Evolutionary conservation across 2,797 vertebrate genomes (phyloP), one percentile per base, ranked within the genome.

Genomic region (Spinibarbus caldwelli): DNA sequence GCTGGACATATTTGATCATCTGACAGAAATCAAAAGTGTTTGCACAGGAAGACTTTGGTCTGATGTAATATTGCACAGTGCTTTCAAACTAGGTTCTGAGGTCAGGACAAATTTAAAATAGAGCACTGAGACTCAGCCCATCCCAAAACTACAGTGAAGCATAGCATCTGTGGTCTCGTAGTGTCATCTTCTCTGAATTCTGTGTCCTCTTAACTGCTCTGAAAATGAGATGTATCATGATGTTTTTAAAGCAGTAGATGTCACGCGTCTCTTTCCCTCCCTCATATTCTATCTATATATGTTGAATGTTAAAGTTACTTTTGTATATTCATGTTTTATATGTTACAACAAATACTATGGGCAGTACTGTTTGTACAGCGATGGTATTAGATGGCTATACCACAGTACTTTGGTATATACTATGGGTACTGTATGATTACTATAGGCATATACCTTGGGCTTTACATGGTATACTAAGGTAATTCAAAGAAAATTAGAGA

Each of bases 121-220:
- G 85, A 67, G 41, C 21, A 34, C 34, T 52, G 41, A 75, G 83
- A 73, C 83, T 73, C 78, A 52, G 84, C 85, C 77, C 77, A 62
- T 47, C 57, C 88, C 85, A 85, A 68, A 80, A 86, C 79, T 88
- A 77, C 85, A 73, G 84, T 71, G 76, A 64, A 86, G 57, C 41
- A 78, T 29, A 83, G 76, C 71, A 70, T 80, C 75, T 83, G 81
- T 78, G 87, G 82, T 83, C 70, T 62, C 17, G 29, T n/a, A 47
- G 78, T 78, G 64, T 83, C 47, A 64, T 80, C 76, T 38, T 79
- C 31, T 77, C 75, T 86, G 80, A 67, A 85, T 86, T 80, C 36
- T 6, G 9, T 77, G 75, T 87, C 21, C 43, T 67, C 59, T 26
- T 2, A 21, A 38, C 21, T 66, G 59, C 34, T 36, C 43, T 21